Conservation (phyloP, 2,888 invertebrate genomes). For the Baronia brevicornis region DNA sequence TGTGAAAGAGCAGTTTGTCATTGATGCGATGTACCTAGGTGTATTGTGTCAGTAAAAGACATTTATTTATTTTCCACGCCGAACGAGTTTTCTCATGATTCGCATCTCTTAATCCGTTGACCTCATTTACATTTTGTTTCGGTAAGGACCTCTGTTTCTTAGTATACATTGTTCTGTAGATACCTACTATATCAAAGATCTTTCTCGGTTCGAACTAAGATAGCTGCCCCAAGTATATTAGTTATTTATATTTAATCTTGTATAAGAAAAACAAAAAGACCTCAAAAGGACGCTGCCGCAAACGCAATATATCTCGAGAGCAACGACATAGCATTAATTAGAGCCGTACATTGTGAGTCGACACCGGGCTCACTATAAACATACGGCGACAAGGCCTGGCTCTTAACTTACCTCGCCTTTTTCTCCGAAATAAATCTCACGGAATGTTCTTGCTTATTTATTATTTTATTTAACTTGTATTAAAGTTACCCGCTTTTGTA, state of each 20-base stretch:
- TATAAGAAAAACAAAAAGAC: slow-evolving; percentile 25
- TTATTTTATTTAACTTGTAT: slow-evolving; percentile 65
- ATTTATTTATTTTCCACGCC: slow-evolving; percentile 31
- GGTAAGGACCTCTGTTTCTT: slow-evolving; percentile 19
- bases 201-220: slow-evolving; percentile 15
- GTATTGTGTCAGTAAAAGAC: too few relatives aligned
- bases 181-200: too few relatives aligned
- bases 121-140: slow-evolving; percentile 44
- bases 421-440: slow-evolving; percentile 72
- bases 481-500: slow-evolving; percentile 61
- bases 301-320: slow-evolving; percentile 45
- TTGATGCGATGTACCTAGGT: slow-evolving; percentile 50
- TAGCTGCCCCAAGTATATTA: slow-evolving; percentile 18
- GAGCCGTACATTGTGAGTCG: slow-evolving; percentile 54
- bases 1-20: slow-evolving; percentile 48
- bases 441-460: slow-evolving; percentile 66
- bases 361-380: slow-evolving; percentile 59
- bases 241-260: slow-evolving; percentile 27
- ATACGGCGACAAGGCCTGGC: slow-evolving; percentile 60
- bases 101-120: slow-evolving; percentile 26
- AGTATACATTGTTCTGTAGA: slow-evolving; percentile 15
- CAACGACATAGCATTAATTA: slow-evolving; percentile 62
- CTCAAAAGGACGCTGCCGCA: slow-evolving; percentile 38
- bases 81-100: slow-evolving; percentile 35
- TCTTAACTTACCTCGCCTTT: slow-evolving; percentile 58